These are phyloP conservation scores for Holacanthus passer DNA, from an alignment of 2,113 vertebrate genomes.

Conservation along the genomic window DNA sequence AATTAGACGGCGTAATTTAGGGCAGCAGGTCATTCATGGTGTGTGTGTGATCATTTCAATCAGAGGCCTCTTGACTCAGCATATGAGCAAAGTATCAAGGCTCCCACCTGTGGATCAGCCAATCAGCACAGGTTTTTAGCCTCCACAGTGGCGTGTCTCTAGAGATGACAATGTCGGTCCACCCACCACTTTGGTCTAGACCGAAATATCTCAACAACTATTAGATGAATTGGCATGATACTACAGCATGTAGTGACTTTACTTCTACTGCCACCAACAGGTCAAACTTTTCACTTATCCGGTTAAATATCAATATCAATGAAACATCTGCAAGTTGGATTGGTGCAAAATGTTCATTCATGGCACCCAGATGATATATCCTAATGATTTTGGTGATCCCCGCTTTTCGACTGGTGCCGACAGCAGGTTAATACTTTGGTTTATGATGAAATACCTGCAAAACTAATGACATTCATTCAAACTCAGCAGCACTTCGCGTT, in stretches of 20 bases:
- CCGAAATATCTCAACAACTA: background rate
- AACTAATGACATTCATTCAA: too few relatives aligned
- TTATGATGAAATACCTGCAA: too few relatives aligned
- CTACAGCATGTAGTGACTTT: background rate
- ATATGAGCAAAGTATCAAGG: conserved; percentile 7
- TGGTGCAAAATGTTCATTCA: too few relatives aligned
- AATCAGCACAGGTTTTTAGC: conserved; percentile 7
- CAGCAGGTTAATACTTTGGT: too few relatives aligned
- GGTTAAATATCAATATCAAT: too few relatives aligned
- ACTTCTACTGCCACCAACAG: too few relatives aligned
- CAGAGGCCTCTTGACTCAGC: background rate
- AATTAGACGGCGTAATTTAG: background rate
- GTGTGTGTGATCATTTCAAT: background rate
- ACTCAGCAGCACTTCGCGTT: too few relatives aligned
- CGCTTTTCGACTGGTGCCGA: too few relatives aligned
- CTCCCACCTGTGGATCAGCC: background rate
- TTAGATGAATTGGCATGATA: background rate
- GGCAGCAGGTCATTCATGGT: background rate
- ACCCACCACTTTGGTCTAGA: background rate
- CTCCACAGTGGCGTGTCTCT: background rate
- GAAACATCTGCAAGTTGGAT: too few relatives aligned
- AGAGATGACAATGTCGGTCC: too few relatives aligned
- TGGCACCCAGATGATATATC: too few relatives aligned
- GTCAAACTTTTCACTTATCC: background rate
- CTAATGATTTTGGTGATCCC: too few relatives aligned